Conservation (phyloP, 2,797 vertebrate species). For the Tympanoctomys barrerae region DNA sequence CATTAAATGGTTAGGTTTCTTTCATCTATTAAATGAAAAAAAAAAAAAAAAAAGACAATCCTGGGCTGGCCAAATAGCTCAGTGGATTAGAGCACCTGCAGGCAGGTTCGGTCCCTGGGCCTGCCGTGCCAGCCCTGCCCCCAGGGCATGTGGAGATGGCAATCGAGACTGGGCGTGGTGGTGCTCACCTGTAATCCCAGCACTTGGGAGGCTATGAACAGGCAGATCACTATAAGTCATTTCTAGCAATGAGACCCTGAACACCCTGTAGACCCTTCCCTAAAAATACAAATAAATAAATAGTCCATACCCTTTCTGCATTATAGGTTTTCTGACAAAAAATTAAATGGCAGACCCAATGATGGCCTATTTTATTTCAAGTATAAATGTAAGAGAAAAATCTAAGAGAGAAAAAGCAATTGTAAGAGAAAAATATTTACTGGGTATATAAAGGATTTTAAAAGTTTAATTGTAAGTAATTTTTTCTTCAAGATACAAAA, state of each 20-base stretch:
- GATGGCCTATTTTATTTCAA: neutral
- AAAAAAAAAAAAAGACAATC: neutral
- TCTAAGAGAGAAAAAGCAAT: conserved; percentile 39
- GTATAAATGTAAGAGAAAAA: neutral
- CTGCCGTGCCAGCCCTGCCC: too few species aligned
- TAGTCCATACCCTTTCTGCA: neutral
- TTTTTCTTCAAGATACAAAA: neutral
- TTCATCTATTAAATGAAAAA: conserved; percentile 30
- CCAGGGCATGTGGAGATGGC: too few species aligned
- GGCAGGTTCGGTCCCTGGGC: too few species aligned
- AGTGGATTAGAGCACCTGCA: too few species aligned
- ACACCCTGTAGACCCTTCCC: too few species aligned
- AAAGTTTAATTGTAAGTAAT: conserved; percentile 33
- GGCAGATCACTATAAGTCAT: too few species aligned
- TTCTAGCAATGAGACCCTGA: too few species aligned
- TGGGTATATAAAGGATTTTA: neutral
- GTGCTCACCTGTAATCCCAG: too few species aligned
- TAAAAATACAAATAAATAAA: neutral
- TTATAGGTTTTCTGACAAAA: neutral
- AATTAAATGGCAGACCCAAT: neutral
- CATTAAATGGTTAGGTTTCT: neutral
- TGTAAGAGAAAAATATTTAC: conserved; percentile 14
- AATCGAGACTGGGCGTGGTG: too few species aligned
- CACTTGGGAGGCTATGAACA: too few species aligned
- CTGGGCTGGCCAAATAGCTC: too few species aligned